Evolutionary conservation across 1,140 invertebrate genomes (phyloP), one percentile per base, ranked within the genome.

Genomic region (Anoplophora glabripennis): DNA sequence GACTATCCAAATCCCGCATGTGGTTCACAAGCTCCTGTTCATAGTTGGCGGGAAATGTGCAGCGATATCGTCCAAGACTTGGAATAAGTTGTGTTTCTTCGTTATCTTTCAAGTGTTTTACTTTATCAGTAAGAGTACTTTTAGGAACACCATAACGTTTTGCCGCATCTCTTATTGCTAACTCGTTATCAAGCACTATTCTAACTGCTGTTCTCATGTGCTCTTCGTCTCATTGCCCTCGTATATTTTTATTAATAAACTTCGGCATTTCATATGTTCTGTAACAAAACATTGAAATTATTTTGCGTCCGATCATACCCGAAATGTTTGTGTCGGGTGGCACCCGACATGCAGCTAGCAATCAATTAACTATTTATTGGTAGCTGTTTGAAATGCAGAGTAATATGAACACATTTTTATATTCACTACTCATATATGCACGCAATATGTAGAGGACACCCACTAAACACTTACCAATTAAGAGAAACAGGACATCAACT

Each of bases 41-140:
- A 41, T 41, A 41, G 40, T 41, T 41, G 40, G 40, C 40, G n/a
- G 40, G 40, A 41, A 41, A 41, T 41, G 40, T 17, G 40, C 40
- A 41, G 40, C 40, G 40, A 41, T 41, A 41, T 41, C 15, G 21
- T 28, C 21, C 21, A 28, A 28, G 21, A 5, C 21, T 28, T 28
- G 21, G 21, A 28, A 28, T 41, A 17, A 12, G n/a, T 41, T 41
- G 40, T 7, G n/a, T 41, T 41, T 41, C 40, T 41, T 41, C 15
- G 40, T 41, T 41, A 17, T 41, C 7, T 41, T 17, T 41, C 15
- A 28, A 28, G 21, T 28, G 21, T 28, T 28, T 28, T 28, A 28
- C 21, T 28, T 28, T 28, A 28, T 28, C 21, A 28, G 21, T 5
- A 28, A 28, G 21, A 28, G 21, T 17, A 41, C 40, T 12, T 41